Evolutionary conservation across 2,113 vertebrate genomes (phyloP), one percentile per base, ranked within the genome.

Genomic region (Perognathus longimembris): DNA sequence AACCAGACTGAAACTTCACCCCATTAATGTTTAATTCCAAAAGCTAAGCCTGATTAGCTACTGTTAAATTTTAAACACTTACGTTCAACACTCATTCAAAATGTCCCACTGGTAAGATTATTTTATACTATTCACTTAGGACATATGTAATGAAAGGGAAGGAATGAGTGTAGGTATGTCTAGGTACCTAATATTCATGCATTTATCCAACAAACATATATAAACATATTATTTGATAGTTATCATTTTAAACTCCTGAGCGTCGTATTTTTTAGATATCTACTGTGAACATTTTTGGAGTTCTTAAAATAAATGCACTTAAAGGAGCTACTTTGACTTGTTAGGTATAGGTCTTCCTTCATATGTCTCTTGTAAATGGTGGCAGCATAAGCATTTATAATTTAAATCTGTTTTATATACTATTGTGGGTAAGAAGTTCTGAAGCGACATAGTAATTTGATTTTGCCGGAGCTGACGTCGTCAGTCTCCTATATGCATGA

Each of bases 11-110:
- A 94, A 93, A 89, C 1, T 8, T 76, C 21, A 63, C 12, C 86
- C 12, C 36, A 38, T 91, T 45, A 92, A 76, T 40, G 24, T 36
- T 50, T n/a, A 85, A 84, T 14, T 91, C n/a, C 26, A 84, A 50
- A 88, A 81, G 28, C 8, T 85, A 87, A 88, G 5, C 9, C 34
- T 81, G 34, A 73, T 75, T 84, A 64, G 32, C 54, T 73, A 42
- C 22, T 54, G 50, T 54, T 79, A 88, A 78, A 85, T 83, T 93
- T 80, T 75, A 70, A 93, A 82, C 57, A 71, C 24, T 81, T 89
- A 84, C 6, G 74, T n/a, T 91, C 50, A 89, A 4, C 28, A 85
- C 4, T 85, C n/a, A 61, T 75, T 69, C 63, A 87, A 67, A 92
- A 67, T 54, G 10, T 6, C 66, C 21, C 26, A 84, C 20, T n/a